Evolutionary conservation across 2,797 vertebrate genomes (phyloP), one percentile per base, ranked within the genome.

Genomic region (Sebastolobus altivelis): DNA sequence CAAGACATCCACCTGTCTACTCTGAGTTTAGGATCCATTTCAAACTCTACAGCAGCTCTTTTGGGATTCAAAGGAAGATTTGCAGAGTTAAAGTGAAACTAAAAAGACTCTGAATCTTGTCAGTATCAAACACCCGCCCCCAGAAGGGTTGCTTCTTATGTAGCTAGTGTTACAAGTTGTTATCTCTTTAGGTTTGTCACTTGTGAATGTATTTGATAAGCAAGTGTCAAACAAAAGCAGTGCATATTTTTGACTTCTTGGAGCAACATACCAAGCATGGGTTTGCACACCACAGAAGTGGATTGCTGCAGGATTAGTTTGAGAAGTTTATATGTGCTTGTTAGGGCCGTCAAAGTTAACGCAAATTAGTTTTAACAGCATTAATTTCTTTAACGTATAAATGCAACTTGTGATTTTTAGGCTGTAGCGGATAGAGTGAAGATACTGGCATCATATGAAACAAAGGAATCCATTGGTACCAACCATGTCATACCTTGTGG

Each of bases 31-130:
- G 25, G 69, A 27, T 76, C 40, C 31, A 22, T 49, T 77, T 86
- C 65, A 61, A 80, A 82, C 75, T 67, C 69, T 25, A 7, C 37
- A 22, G 67, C 31, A 55, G 33, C 22, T 72, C 37, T 59, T 29
- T 27, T n/a, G 27, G 25, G 65, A 69, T 60, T 69, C 18, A 1
- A 37, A 5, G 55, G n/a, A 61, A 49, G 49, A 66, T 58, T 78
- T 67, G 61, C 38, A 37, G 22, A 75, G 58, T 54, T 62, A 33
- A 58, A 61, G 11, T 6, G 10, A 52, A 52, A 52, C 20, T 46
- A 46, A 46, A 46, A 46, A 46, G 43, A 46, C 16, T 52, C 49
- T 52, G 20, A 52, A 4, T 52, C 20, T 52, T 52, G 49, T 52
- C 49, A 52, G 49, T 52, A n/a, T 52, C 49, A 52, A 20, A 52